Conservation (phyloP, 2,113 vertebrate genomes). For the Engystomops pustulosus region DNA sequence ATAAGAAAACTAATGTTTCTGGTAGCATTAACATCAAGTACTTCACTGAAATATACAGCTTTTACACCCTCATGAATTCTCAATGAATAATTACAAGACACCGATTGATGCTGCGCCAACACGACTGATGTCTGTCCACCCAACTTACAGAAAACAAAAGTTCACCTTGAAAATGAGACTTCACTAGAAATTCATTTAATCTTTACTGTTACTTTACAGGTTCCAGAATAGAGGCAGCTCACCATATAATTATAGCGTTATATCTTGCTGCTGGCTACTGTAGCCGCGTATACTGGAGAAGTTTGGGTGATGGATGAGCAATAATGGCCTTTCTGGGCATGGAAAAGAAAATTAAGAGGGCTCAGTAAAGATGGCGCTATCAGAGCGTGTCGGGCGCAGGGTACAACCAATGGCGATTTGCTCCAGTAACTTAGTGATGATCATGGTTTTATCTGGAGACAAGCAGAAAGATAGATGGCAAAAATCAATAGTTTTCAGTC, state of each 20-base stretch:
- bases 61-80: background rate
- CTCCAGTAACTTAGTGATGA: constrained; percentile 41
- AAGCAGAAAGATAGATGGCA: constrained; percentile 38
- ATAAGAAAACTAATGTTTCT: background rate
- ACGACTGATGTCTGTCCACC: background rate
- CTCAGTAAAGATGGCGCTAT: constrained; percentile 32
- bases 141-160: background rate
- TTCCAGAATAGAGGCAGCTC: background rate
- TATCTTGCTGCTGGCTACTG: constrained; percentile 4
- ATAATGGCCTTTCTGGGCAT: constrained; percentile 36
- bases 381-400: constrained; percentile 29
- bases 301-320: constrained; percentile 22
- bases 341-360: constrained; percentile 32
- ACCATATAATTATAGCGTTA: constrained; percentile 3
- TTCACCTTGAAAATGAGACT: constrained; percentile 23
- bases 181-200: background rate
- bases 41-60: background rate
- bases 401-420: constrained; percentile 40
- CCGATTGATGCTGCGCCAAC: background rate
- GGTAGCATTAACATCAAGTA: background rate
- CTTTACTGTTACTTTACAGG: background rate
- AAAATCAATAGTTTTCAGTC: constrained; percentile 50
- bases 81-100: background rate
- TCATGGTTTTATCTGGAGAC: constrained; percentile 39
- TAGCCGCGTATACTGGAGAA: background rate